Evolutionary conservation across 2,888 invertebrate species (phyloP).

Genomic region (Lycaena phlaeas): DNA sequence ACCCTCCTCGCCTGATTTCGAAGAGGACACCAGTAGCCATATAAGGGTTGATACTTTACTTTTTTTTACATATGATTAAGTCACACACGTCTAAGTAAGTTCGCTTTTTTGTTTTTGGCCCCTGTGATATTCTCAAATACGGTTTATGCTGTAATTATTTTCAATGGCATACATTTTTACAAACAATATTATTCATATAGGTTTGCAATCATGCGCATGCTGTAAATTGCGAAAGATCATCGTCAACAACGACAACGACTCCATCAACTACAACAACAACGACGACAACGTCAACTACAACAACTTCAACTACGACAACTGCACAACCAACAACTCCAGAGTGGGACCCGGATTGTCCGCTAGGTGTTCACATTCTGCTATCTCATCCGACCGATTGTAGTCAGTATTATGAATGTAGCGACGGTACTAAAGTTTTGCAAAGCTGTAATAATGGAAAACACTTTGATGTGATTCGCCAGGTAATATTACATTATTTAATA

Average conservation of each 20-base stretch:
- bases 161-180: too few species aligned
- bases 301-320: slow-evolving; percentile 1
- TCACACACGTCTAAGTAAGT: too few species aligned
- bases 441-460: slow-evolving; percentile 28
- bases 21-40: too few species aligned
- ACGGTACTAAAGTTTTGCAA: slow-evolving; percentile 27
- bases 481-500: too few species aligned
- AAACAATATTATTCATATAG: too few species aligned
- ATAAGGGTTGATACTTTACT: too few species aligned
- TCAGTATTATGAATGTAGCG: slow-evolving; percentile 37
- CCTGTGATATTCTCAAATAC: too few species aligned
- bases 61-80: too few species aligned
- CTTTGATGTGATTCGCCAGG: slow-evolving; percentile 32
- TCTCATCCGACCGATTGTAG: slow-evolving; percentile 37
- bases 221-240: slow-evolving; percentile 9
- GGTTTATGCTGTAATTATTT: too few species aligned
- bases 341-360: slow-evolving; percentile 7
- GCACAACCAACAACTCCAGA: slow-evolving; percentile 13
- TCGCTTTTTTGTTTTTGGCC: too few species aligned
- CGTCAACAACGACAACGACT: slow-evolving; percentile 14
- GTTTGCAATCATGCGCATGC: slow-evolving; percentile 11
- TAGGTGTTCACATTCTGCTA: slow-evolving; percentile 22
- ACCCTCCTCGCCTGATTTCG: too few species aligned
- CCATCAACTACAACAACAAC: slow-evolving; percentile 3
- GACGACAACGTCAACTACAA: slow-evolving; percentile 1